Conservation (phyloP, 2,797 vertebrate species). For the Sebastes matsubarae region DNA sequence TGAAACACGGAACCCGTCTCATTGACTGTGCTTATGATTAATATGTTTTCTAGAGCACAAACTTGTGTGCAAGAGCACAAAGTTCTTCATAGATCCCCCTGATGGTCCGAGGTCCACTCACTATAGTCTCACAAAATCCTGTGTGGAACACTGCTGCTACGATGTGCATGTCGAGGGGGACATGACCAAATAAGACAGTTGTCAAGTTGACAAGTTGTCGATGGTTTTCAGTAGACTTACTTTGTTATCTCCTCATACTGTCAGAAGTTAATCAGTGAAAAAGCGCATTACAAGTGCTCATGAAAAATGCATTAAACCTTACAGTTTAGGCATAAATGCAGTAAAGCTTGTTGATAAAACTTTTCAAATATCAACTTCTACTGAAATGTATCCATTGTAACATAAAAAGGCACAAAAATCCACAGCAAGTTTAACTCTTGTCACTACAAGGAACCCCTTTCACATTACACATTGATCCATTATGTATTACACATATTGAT, state of each 20-base stretch:
- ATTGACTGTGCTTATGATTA: background rate
- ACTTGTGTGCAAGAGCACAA: background rate
- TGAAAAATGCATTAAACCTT: background rate
- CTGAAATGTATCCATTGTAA: background rate
- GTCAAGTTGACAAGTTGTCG: too few species aligned
- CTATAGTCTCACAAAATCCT: background rate
- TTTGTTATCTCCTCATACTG: background rate
- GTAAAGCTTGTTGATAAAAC: background rate
- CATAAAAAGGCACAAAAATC: background rate
- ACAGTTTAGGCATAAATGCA: background rate
- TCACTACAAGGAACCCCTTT: background rate
- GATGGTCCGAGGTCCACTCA: background rate
- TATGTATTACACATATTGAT: background rate
- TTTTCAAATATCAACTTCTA: background rate
- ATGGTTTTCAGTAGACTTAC: background rate
- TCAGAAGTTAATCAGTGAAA: background rate
- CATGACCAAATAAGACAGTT: background rate
- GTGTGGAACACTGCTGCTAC: background rate
- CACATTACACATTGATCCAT: background rate
- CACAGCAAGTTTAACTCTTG: background rate
- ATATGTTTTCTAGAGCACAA: background rate
- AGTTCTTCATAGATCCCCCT: background rate
- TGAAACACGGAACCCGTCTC: too few species aligned
- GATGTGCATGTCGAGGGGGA: background rate
- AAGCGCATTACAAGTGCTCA: background rate